Base-by-base conservation (phyloP, 2,797 vertebrate genomes). In the Pipistrellus kuhlii region DNA sequence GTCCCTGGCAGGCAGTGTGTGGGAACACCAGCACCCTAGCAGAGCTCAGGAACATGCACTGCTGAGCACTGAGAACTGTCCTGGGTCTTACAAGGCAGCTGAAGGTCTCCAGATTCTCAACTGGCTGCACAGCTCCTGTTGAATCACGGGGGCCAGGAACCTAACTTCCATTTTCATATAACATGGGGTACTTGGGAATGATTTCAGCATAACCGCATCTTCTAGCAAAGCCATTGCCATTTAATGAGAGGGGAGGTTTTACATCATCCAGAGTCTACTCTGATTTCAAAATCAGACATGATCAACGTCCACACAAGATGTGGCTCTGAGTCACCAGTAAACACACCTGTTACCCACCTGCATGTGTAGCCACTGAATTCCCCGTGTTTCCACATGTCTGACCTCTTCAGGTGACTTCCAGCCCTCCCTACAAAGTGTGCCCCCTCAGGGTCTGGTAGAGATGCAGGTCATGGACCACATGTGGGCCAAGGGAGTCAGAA, bases 41-140 rank as follows among this genome's bases (percentile, higher is more conserved):
- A 30, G 27, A 15, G 35, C 20, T 13, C 0, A 25, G 46, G 48
- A 64, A 46, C 23, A 27, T 0, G 0, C 3, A 4, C 0, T 5
- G 13, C 71, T 17, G 30, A 62, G 69, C 21, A 3, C 1, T 4
- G 8, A 69, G 86, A 41, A 4, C 0, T 1, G 20, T 8, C 72
- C 57, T 10, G 32, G n/a, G 6, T 14, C 71, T 11, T 10, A 8
- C 4, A 64, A n/a, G 76, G 51, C 35, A 32, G 77, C 46, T 12
- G 27, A 76, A 23, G 1, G n/a, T 44, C 92, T 35, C 48, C 48
- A 21, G 86, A 27, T n/a, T n/a, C 68, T 35, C 83, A 48, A 0
- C 1, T 23, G 78, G 69, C 30, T 6, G 15, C 57, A 57, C 38
- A n/a, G 18, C 21, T n/a, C 20, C 21, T 41, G 55, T 57, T 57